Conservation (phyloP, 2,113 vertebrate species). For the Callipepla californica region DNA sequence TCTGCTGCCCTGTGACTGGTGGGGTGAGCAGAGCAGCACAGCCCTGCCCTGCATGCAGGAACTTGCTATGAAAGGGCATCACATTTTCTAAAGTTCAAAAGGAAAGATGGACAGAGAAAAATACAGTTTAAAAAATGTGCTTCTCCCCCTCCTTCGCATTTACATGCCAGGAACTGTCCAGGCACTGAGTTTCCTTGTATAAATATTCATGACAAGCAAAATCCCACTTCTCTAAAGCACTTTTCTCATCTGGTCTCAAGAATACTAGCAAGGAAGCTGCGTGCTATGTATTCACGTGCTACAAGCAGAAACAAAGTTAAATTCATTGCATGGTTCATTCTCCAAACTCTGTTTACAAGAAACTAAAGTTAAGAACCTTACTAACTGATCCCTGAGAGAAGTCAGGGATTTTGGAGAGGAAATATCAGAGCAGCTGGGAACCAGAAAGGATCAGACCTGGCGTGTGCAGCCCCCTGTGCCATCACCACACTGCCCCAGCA, state of each 20-base stretch:
- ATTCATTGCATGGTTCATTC: neutral
- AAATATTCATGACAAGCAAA: slow-evolving; percentile 10
- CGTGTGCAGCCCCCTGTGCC: neutral
- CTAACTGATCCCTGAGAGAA: neutral
- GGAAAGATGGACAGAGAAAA: neutral
- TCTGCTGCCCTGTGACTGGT: neutral
- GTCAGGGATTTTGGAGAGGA: neutral
- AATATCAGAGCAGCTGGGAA: neutral
- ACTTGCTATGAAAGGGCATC: neutral
- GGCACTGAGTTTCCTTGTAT: neutral
- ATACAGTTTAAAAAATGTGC: neutral
- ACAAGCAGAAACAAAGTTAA: neutral
- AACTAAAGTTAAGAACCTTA: neutral
- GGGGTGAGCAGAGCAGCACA: neutral
- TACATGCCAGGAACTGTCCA: neutral
- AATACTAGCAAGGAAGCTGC: neutral
- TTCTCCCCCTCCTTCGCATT: neutral
- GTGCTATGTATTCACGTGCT: neutral
- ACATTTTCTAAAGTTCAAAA: neutral
- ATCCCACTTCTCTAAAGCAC: neutral
- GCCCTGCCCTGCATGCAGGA: neutral
- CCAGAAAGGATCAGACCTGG: too few species aligned
- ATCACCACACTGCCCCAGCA: neutral
- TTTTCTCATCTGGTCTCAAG: neutral
- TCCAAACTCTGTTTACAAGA: neutral